Percentiles rank a stretch among this genome's conserved stretches.
phyloP scores from a whole-genome alignment of 2,797 vertebrate genomes.

The Cheirogaleus major region DNA sequence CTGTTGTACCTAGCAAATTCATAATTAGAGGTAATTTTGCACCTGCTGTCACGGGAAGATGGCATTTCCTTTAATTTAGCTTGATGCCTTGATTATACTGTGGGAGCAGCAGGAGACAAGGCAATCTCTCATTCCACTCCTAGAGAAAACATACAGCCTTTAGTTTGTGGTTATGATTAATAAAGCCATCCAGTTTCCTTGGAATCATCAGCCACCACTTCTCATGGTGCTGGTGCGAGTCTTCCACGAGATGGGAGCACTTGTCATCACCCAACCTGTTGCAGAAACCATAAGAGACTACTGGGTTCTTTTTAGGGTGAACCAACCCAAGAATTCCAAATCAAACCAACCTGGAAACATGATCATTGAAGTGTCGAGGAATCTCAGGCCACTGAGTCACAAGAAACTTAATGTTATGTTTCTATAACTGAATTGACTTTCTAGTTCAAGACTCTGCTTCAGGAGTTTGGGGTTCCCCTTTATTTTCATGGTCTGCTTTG shows the following conservation, averaged over 20 bases:
- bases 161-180: slow-evolving; percentile 61
- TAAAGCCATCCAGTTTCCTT: neutral
- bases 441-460: neutral
- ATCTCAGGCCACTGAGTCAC: neutral
- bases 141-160: slow-evolving; percentile 65
- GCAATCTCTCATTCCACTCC: slow-evolving; percentile 71
- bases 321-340: neutral
- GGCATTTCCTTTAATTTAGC: slow-evolving; percentile 82
- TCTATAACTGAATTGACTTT: neutral
- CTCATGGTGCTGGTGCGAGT: neutral
- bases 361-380: neutral
- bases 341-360: neutral
- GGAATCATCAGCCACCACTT: neutral
- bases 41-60: slow-evolving; percentile 83
- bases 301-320: neutral
- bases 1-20: slow-evolving; percentile 82
- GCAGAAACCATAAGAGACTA: neutral
- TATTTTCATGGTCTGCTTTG: neutral
- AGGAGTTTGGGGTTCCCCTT: neutral
- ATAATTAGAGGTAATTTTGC: slow-evolving; percentile 85
- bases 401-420: neutral
- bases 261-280: neutral
- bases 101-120: slow-evolving; percentile 71
- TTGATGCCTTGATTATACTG: slow-evolving; percentile 83
- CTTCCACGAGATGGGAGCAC: fast-evolving